Percentiles rank a stretch among this genome's conserved stretches.
Conservation (phyloP, 1,140 invertebrate genomes). For the Heterodera schachtii region DNA sequence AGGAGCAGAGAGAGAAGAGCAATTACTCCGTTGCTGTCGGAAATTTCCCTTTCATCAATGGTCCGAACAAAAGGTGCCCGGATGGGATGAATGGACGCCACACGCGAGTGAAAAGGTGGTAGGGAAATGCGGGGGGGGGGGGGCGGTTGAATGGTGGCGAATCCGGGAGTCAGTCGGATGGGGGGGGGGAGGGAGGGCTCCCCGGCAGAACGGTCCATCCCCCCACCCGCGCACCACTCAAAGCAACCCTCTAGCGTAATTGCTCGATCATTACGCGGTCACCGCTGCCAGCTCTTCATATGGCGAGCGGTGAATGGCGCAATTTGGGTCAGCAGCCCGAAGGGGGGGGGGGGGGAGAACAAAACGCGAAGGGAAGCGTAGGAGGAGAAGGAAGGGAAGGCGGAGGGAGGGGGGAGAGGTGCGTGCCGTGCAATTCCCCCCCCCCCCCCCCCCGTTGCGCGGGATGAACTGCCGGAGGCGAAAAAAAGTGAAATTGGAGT, state of each 20-base stretch:
- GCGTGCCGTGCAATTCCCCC: neutral
- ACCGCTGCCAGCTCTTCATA: conserved; percentile 4
- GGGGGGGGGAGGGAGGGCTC: neutral
- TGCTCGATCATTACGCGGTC: conserved; percentile 14
- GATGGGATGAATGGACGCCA: conserved; percentile 5
- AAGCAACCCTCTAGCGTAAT: neutral
- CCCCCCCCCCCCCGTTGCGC: too few species aligned
- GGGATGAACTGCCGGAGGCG: neutral
- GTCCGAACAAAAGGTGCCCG: conserved; percentile 7
- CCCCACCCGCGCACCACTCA: too few species aligned
- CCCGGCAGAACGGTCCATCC: neutral
- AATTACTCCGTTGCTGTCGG: neutral
- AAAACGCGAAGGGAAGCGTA: conserved; percentile 19
- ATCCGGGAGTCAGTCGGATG: neutral
- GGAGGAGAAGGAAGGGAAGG: neutral
- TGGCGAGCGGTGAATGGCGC: conserved; percentile 25
- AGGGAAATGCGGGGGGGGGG: too few species aligned
- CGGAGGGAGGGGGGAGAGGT: neutral
- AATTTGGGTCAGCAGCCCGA: conserved; percentile 28
- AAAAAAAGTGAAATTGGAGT: conserved; percentile 13
- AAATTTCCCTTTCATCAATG: conserved; percentile 5
- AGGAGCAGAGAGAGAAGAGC: neutral
- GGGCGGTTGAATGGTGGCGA: neutral
- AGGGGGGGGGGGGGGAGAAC: conserved; percentile 14
- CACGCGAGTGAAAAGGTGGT: neutral